Base-by-base conservation (phyloP, 1,140 invertebrate genomes). In the Aphis craccivora region DNA sequence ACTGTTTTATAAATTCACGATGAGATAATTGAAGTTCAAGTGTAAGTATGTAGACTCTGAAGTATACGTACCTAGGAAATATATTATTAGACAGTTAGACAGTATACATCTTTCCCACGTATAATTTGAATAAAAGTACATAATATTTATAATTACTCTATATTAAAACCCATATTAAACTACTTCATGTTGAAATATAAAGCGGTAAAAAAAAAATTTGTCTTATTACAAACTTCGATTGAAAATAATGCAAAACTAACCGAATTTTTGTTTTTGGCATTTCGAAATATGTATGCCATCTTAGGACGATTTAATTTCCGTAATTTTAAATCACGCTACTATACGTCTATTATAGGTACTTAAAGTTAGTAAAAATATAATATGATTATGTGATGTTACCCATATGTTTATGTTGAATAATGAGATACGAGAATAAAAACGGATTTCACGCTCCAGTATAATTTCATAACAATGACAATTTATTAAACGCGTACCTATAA, bases 401-500 rank as follows among this genome's bases (percentile, higher is more conserved):
- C 14, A 76, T 20, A 35, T 20, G n/a, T 81, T 81, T 81, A 81
- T 40, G 37, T 25, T 55, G 55, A 23, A 6, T 55, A 76, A 83
- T 83, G 81, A 40, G 37, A 83, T 83, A 40, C 37, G 3, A 40
- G 3, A 40, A 40, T 40, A 25, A 83, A 83, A 40, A 83, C 6
- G 22, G 4, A 83, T 4, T 60, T 9, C 37, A 23, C 81, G 40
- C 40, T 8, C 2, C 7, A 43, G 40, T 43, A 43, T 43, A 86
- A 45, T 86, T 86, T 86, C 83, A 86, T 86, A 86, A 86, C 83
- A 43, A 86, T 30, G 83, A 45, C 37, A 30, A 86, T 86, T 30
- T 43, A 18, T 86, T 86, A 14, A 30, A 86, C 40, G 30, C 14
- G 8, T 86, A 37, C 18, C 35, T 18, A 86, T 30, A 43, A 43